Conservation (phyloP, 2,888 invertebrate genomes). For the Trissolcus brochymenae region DNA sequence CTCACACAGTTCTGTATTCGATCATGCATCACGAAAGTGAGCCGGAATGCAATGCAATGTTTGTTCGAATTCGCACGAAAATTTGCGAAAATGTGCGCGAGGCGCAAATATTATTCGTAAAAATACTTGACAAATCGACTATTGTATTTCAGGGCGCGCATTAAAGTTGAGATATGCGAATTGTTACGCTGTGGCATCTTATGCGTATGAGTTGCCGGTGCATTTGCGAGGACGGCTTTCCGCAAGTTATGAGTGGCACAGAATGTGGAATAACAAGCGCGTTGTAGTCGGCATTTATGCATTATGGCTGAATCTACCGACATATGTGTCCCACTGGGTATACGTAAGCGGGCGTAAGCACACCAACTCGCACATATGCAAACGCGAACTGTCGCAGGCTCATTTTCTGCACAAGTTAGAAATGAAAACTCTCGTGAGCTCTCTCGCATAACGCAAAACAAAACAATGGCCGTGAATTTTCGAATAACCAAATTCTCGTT, state of each 20-base stretch:
- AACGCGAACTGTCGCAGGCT: constrained; percentile 51
- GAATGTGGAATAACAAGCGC: constrained; percentile 58
- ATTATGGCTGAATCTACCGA: constrained; percentile 56
- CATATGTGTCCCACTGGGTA: constrained; percentile 38
- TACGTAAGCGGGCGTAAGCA: constrained; percentile 12
- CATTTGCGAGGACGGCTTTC: constrained; percentile 54
- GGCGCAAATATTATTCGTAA: constrained; percentile 43
- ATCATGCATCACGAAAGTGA: constrained; percentile 21
- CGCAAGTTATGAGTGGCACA: constrained; percentile 55
- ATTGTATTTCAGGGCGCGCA: constrained; percentile 48
- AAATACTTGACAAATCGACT: constrained; percentile 56
- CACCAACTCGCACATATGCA: constrained; percentile 35
- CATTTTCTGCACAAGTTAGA: constrained; percentile 45
- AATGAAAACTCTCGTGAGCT: constrained; percentile 53
- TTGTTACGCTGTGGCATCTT: constrained; percentile 51
- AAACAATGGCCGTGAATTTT: constrained; percentile 43
- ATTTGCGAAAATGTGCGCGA: constrained; percentile 24
- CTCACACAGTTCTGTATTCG: neutral
- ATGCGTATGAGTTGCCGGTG: constrained; percentile 53
- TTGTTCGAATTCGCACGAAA: constrained; percentile 24
- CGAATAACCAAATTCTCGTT: constrained; percentile 25
- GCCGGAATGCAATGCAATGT: constrained; percentile 1
- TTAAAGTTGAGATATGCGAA: constrained; percentile 51
- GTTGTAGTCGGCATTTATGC: constrained; percentile 58
- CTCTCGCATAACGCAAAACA: constrained; percentile 44